A percentile compares a stretch with the other conserved stretches of the same genome.
Evolutionary conservation across 2,888 invertebrate species (phyloP).

Genomic region (Noctua pronuba): DNA sequence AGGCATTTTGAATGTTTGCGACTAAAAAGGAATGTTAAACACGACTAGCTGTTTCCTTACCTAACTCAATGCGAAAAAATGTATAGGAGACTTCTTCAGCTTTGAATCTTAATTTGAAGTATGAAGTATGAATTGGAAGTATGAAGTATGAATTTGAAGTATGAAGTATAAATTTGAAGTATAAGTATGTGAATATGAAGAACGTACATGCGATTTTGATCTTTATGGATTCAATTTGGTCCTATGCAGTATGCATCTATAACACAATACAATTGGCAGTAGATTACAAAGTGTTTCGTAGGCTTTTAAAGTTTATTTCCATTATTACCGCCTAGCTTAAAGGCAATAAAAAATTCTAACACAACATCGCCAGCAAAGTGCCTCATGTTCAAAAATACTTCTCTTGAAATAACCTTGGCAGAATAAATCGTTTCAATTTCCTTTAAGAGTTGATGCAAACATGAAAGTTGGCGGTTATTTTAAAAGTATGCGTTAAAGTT

Average conservation of each 20-base stretch:
- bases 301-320: conserved; percentile 42
- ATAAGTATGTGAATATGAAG: background rate
- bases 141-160: no score
- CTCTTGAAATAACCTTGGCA: conserved; percentile 63
- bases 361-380: conserved; percentile 52
- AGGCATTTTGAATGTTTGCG: conserved; percentile 1
- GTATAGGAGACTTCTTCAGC: background rate
- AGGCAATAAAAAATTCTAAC: conserved; percentile 44
- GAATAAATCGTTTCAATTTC: conserved; percentile 72
- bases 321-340: conserved; percentile 53
- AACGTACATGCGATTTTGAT: background rate
- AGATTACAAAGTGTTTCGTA: conserved; percentile 29
- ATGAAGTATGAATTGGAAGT: no score
- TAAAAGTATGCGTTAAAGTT: conserved; percentile 75
- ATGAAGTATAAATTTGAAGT: no score
- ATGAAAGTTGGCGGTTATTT: conserved; percentile 77
- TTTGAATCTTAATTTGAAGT: no score
- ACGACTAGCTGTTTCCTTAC: background rate
- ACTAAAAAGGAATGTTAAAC: no score
- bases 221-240: background rate
- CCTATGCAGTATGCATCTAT: background rate
- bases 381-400: conserved; percentile 62
- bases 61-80: background rate
- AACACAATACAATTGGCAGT: conserved; percentile 9
- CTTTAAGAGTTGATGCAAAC: conserved; percentile 72